phyloP scores from a whole-genome alignment of 2,113 vertebrate genomes.

The Saguinus imperator region DNA sequence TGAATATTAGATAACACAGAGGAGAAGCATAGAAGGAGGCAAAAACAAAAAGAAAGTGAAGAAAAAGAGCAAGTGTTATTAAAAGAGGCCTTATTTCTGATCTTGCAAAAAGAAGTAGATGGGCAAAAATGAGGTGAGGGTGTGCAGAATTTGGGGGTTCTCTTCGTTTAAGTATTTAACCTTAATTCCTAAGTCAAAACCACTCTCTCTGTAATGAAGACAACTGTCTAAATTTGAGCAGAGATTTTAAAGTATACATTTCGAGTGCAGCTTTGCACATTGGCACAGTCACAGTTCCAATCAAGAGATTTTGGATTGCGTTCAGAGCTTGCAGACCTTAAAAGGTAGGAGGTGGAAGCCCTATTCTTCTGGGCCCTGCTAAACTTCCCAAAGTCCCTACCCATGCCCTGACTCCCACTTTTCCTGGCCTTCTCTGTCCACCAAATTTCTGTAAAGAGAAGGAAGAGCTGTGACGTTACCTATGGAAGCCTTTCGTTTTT shows the following conservation, averaged over 20 bases:
- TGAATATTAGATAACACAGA: background rate
- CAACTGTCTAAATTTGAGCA: background rate
- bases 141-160: background rate
- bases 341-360: background rate
- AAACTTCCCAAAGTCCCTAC: background rate
- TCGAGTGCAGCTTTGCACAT: background rate
- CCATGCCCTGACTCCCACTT: too few species aligned
- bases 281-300: background rate
- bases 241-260: background rate
- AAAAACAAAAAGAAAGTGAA: background rate
- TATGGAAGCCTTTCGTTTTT: background rate
- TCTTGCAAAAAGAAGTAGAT: background rate
- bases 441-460: background rate
- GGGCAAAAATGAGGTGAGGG: background rate
- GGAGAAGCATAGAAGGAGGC: background rate
- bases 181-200: constrained; percentile 14
- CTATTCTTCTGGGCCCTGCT: too few species aligned
- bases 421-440: background rate
- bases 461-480: background rate
- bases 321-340: background rate
- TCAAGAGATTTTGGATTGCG: background rate
- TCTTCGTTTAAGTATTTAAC: background rate
- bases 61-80: background rate
- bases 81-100: background rate
- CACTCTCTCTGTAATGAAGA: background rate